Evolutionary conservation across 2,797 vertebrate species (phyloP).

Genomic region (Gymnopithys bicolor): DNA sequence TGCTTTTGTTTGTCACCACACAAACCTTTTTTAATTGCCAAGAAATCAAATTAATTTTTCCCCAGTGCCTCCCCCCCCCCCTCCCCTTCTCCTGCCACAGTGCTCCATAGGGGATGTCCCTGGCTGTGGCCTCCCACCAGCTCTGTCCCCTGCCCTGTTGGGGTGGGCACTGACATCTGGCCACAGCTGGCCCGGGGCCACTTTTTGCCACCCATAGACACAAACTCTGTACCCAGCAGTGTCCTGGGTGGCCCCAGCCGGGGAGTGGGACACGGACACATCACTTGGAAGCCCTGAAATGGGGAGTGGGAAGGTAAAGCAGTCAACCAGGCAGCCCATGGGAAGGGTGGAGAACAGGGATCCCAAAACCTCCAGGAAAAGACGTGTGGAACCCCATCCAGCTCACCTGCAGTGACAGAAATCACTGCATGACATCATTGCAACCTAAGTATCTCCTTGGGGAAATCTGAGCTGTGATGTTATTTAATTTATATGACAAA

Average conservation of each 20-base stretch:
- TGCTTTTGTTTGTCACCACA: not conserved
- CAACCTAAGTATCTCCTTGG: not conserved
- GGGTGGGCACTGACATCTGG: not conserved
- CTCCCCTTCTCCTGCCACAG: not conserved
- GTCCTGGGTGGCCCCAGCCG: not conserved
- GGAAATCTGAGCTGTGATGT: not conserved
- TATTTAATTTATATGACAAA: not conserved
- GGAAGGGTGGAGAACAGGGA: not conserved
- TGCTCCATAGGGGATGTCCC: not conserved
- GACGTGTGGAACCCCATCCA: not conserved
- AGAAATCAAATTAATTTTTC: not conserved
- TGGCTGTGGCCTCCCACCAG: rapidly evolving
- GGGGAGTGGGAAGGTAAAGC: rapidly evolving
- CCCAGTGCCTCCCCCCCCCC: rapidly evolving
- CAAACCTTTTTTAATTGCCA: not conserved
- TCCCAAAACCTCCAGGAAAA: not conserved
- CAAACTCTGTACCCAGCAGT: rapidly evolving
- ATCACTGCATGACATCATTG: not conserved
- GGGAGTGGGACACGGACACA: rapidly evolving
- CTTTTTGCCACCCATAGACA: rapidly evolving
- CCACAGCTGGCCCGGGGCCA: not conserved
- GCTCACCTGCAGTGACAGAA: not conserved
- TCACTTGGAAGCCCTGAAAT: not conserved
- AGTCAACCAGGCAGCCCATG: rapidly evolving
- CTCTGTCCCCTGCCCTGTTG: not conserved